A percentile compares a stretch with the other conserved stretches of the same genome.
Evolutionary conservation across 2,888 invertebrate genomes (phyloP).

Genomic region (Polydrusus tereticollis): DNA sequence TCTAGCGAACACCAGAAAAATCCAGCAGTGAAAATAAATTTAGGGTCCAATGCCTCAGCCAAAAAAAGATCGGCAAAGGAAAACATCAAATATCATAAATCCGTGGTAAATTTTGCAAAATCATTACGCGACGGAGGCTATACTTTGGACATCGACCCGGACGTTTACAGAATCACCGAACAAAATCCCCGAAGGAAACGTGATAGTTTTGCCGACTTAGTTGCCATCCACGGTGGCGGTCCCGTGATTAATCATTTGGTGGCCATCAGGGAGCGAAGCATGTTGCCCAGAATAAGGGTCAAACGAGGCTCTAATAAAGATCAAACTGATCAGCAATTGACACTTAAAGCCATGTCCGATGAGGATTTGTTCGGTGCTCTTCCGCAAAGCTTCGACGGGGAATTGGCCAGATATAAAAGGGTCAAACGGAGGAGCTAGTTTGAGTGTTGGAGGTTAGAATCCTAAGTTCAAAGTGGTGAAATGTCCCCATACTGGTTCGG

Average conservation of each 20-base stretch:
- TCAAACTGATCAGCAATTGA: conserved; percentile 51
- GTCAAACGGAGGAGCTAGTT: conserved; percentile 57
- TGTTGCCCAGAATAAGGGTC: conserved; percentile 52
- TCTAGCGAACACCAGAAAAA: neutral
- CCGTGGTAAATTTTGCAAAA: neutral
- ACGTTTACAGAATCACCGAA: conserved; percentile 47
- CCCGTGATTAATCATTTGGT: conserved; percentile 56
- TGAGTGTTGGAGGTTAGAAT: neutral
- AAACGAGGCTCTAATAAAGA: conserved; percentile 52
- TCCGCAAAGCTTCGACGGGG: conserved; percentile 65
- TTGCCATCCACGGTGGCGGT: conserved; percentile 55
- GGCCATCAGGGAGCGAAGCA: conserved; percentile 55
- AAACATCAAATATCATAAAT: conserved; percentile 20
- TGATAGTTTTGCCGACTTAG: conserved; percentile 50
- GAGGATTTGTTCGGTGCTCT: conserved; percentile 65
- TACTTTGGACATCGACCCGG: conserved; percentile 53
- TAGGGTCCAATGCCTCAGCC: neutral
- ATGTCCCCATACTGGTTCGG: conserved; percentile 5
- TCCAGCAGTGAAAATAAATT: neutral
- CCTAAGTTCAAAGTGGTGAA: conserved; percentile 24
- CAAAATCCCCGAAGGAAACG: conserved; percentile 52
- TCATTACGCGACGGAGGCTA: conserved; percentile 49
- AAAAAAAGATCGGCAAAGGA: conserved; percentile 8
- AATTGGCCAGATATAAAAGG: conserved; percentile 64
- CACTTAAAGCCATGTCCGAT: conserved; percentile 60